Evolutionary conservation across 2,888 invertebrate genomes (phyloP).

Genomic region (Incurvaria masculella): DNA sequence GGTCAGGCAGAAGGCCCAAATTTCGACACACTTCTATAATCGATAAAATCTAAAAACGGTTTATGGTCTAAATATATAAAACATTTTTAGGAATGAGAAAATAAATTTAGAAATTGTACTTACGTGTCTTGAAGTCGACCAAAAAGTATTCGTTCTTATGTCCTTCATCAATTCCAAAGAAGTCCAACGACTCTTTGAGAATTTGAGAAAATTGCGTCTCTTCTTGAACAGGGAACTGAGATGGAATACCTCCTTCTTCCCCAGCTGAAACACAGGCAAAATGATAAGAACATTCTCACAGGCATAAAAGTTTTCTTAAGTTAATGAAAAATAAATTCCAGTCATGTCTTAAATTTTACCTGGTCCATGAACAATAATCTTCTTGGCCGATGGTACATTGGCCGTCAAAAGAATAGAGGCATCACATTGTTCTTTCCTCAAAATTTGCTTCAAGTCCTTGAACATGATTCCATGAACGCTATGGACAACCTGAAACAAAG

Average conservation of each 20-base stretch:
- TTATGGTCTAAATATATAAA: too few species aligned
- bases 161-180: conserved; percentile 92
- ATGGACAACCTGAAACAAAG: conserved; percentile 76
- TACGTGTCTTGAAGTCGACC: conserved; percentile 98
- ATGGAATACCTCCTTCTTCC: conserved; percentile 93
- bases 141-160: conserved; percentile 89
- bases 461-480: conserved; percentile 99
- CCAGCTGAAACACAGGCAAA: conserved; percentile 51
- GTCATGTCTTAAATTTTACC: too few species aligned
- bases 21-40: too few species aligned
- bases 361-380: conserved; percentile 91
- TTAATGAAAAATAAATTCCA: neutral
- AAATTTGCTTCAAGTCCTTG: conserved; percentile 97
- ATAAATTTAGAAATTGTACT: conserved; percentile 35
- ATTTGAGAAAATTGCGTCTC: conserved; percentile 96
- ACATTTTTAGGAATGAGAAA: too few species aligned
- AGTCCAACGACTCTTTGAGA: conserved; percentile 92
- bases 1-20: too few species aligned
- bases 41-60: too few species aligned
- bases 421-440: conserved; percentile 98
- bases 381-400: conserved; percentile 98
- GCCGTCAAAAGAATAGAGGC: conserved; percentile 96
- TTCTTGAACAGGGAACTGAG: conserved; percentile 97
- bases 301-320: neutral
- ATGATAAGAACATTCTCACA: neutral